These are phyloP conservation scores for Tympanoctomys barrerae DNA, from an alignment of 2,797 vertebrate species.

Conservation along the genomic window DNA sequence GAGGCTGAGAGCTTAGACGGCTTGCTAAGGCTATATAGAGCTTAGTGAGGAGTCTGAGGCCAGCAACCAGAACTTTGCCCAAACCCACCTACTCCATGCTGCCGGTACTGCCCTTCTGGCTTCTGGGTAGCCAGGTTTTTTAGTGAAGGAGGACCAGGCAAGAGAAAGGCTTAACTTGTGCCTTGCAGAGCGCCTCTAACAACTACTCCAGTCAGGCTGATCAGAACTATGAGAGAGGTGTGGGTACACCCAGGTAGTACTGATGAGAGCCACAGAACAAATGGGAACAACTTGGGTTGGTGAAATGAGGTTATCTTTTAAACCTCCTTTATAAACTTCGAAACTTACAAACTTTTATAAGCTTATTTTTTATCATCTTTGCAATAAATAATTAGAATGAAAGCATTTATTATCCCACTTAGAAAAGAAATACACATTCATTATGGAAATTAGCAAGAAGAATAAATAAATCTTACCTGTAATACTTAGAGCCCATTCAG, in stretches of 20 bases:
- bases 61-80: background rate
- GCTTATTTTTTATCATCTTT: background rate
- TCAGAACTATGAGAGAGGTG: background rate
- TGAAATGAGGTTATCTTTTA: constrained; percentile 5
- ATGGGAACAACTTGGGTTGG: background rate
- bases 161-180: constrained; percentile 21
- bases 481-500: background rate
- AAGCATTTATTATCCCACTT: constrained; percentile 30
- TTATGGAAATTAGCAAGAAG: constrained; percentile 50
- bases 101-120: background rate
- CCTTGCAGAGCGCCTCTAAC: background rate
- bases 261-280: background rate
- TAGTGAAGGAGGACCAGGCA: background rate
- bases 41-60: background rate
- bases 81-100: background rate
- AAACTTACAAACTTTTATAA: background rate
- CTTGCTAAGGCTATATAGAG: background rate
- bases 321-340: background rate
- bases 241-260: background rate
- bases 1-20: background rate
- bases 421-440: constrained; percentile 22
- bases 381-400: constrained; percentile 7
- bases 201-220: background rate
- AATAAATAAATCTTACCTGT: background rate
- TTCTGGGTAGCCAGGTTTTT: background rate